Percentiles rank a stretch among this genome's conserved stretches.
Conservation (phyloP, 2,113 vertebrate genomes). For the Poeciliopsis turrubarensis region DNA sequence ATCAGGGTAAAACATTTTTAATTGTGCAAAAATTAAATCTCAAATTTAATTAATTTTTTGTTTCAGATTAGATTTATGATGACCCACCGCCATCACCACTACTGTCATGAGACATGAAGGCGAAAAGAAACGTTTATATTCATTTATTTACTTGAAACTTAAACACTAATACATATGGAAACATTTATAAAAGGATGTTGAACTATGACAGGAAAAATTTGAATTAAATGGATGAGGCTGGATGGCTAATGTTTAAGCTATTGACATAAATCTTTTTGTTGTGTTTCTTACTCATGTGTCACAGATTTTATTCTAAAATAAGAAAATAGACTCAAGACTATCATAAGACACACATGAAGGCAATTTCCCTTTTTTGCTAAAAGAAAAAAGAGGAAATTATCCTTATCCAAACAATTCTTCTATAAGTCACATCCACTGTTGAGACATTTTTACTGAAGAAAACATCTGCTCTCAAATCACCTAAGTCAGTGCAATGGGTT, state of each 20-base stretch:
- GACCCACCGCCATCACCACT: too few relatives aligned
- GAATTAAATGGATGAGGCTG: not conserved
- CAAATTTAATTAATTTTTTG: too few relatives aligned
- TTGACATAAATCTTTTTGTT: not conserved
- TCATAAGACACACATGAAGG: constrained; percentile 34
- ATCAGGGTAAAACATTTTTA: too few relatives aligned
- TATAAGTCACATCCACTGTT: not conserved
- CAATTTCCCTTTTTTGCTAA: not conserved
- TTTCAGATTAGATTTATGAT: too few relatives aligned
- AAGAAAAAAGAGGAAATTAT: not conserved
- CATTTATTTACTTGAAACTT: too few relatives aligned
- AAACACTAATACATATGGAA: too few relatives aligned
- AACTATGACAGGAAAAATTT: not conserved
- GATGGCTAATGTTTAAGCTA: not conserved
- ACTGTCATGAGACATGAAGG: too few relatives aligned
- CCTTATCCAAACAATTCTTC: too few relatives aligned
- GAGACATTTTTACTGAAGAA: not conserved
- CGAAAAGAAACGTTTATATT: too few relatives aligned
- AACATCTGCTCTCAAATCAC: constrained; percentile 2
- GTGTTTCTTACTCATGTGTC: constrained; percentile 32
- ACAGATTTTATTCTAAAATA: constrained; percentile 41
- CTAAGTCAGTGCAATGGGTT: not conserved
- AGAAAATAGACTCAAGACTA: constrained; percentile 5
- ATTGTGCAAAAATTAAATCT: too few relatives aligned
- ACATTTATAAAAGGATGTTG: too few relatives aligned